Percentiles rank a stretch among this genome's conserved stretches.
These are phyloP conservation scores for Antennarius maculatus DNA, from an alignment of 2,797 vertebrate species.

Conservation along the genomic window DNA sequence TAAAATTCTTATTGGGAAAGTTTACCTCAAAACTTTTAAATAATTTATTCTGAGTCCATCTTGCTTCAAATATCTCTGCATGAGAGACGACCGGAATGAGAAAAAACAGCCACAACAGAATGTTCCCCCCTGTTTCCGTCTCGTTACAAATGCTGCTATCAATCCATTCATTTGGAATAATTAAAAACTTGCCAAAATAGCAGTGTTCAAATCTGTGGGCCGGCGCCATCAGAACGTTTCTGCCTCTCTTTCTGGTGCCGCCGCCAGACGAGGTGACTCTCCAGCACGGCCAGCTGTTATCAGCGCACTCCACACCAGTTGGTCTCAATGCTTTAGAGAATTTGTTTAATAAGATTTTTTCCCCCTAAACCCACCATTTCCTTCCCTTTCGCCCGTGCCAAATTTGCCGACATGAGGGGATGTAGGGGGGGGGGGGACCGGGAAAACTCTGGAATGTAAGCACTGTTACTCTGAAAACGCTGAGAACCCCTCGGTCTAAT, in stretches of 20 bases:
- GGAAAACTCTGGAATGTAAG: conserved; percentile 74
- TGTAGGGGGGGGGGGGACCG: conserved; percentile 50
- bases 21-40: conserved; percentile 52
- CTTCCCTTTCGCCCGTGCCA: conserved; percentile 66
- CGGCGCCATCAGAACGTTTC: conserved; percentile 67
- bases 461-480: conserved; percentile 63
- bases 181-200: conserved; percentile 79
- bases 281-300: conserved; percentile 83
- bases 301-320: conserved; percentile 82
- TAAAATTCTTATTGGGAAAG: conserved; percentile 56
- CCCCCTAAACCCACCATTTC: conserved; percentile 47
- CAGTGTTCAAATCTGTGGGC: conserved; percentile 67
- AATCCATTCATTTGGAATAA: conserved; percentile 80
- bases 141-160: conserved; percentile 51
- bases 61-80: conserved; percentile 48
- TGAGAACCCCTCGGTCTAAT: conserved; percentile 76
- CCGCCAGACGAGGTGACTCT: conserved; percentile 78
- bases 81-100: conserved; percentile 27
- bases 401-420: conserved; percentile 67
- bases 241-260: conserved; percentile 56
- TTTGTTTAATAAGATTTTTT: conserved; percentile 80
- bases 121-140: conserved; percentile 40
- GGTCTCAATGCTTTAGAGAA: conserved; percentile 79
- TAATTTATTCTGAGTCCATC: conserved; percentile 57
- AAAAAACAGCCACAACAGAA: conserved; percentile 42